phyloP scores from a whole-genome alignment of 2,888 invertebrate genomes.

The Entomobrya multifasciata region DNA sequence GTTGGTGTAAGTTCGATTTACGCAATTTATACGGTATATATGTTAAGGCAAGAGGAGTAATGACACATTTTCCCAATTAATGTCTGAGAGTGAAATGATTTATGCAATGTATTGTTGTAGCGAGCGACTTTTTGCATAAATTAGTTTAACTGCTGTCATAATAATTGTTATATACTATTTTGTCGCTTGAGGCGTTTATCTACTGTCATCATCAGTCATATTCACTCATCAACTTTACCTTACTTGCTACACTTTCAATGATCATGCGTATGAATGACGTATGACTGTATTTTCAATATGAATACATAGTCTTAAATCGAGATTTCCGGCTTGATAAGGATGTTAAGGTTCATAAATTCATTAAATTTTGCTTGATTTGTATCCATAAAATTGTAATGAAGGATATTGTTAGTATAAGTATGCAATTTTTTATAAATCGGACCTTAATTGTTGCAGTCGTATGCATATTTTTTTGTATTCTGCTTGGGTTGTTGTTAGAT shows the following conservation, averaged over 20 bases:
- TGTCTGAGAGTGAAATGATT: neutral
- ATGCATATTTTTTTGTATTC: neutral
- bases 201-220: constrained; percentile 55
- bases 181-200: constrained; percentile 57
- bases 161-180: neutral
- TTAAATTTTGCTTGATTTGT: constrained; percentile 45
- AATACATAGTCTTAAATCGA: neutral
- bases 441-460: constrained; percentile 31
- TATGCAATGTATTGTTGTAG: constrained; percentile 23
- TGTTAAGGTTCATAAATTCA: constrained; percentile 61
- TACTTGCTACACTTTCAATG: neutral
- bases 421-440: constrained; percentile 49
- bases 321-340: constrained; percentile 65
- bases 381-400: constrained; percentile 30
- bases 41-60: neutral
- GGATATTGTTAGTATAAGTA: constrained; percentile 23
- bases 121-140: neutral
- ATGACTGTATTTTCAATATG: neutral
- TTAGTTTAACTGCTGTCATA: constrained; percentile 2
- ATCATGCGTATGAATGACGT: too few relatives aligned
- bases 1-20: too few relatives aligned
- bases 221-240: neutral
- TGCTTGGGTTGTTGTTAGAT: neutral
- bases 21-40: too few relatives aligned
- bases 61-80: neutral